Evolutionary conservation across 2,797 vertebrate genomes (phyloP), one percentile per base, ranked within the genome.

Genomic region (Hirundo rustica): DNA sequence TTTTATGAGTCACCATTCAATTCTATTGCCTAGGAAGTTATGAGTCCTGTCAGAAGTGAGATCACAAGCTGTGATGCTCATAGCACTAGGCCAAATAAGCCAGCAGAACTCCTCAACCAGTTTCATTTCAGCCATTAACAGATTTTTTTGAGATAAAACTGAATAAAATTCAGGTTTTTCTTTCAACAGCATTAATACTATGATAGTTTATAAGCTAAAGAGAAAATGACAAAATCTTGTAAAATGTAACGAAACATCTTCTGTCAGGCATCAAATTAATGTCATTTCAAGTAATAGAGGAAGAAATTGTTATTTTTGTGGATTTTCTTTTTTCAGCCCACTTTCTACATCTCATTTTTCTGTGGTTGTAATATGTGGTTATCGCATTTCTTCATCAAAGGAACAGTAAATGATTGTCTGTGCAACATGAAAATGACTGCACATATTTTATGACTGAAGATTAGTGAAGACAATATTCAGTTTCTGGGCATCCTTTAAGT

Each of bases 281-380:
- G 45, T 30, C 18, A 93, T 82, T 92, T 84, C 72, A 55, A 80
- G 66, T 61, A 83, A 42, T n/a, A 74, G 34, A 25, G 32, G 92
- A 93, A 94, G 13, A 87, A 97, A 95, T 55, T 42, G 72, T 80
- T 77, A 93, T 92, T 96, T 95, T 84, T 53, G 85, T 94, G 48
- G 29, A 67, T 36, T 51, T 60, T 38, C 38, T 11, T 90, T 88
- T 80, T 82, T 60, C 36, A 94, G 61, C 48, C 18, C 22, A 76
- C 71, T 87, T 94, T 80, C 64, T 61, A 42, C 29, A 85, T 89
- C 87, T 60, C 25, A 57, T 80, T 87, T 93, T 89, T 85, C 71
- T 88, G 73, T 61, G 62, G 44, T 53, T 90, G 48, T 54, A 81
- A 10, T 73, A 71, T 18, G 38, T 54, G 16, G 53, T 94, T 95